Evolutionary conservation across 1,140 invertebrate genomes (phyloP).

Genomic region (Zaprionus camerounensis): DNA sequence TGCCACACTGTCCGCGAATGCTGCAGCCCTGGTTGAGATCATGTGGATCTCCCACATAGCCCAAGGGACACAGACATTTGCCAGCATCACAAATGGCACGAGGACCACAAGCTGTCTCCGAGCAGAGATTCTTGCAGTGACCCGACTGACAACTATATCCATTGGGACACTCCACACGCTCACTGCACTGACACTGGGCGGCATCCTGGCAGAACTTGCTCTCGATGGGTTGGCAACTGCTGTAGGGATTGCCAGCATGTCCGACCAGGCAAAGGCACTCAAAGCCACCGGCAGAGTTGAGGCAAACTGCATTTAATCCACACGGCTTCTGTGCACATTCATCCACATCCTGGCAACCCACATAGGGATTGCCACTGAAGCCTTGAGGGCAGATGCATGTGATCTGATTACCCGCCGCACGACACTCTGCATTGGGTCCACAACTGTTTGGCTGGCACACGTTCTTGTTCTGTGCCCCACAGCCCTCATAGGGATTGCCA

Average conservation of each 20-base stretch:
- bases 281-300: conserved; percentile 94
- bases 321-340: conserved; percentile 93
- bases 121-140: conserved; percentile 90
- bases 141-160: conserved; percentile 90
- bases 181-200: conserved; percentile 88
- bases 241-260: conserved; percentile 93
- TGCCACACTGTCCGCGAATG: conserved; percentile 89
- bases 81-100: conserved; percentile 92
- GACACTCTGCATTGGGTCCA: conserved; percentile 91
- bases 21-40: conserved; percentile 89
- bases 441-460: conserved; percentile 91
- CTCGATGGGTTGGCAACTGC: conserved; percentile 89
- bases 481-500: conserved; percentile 95
- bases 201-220: conserved; percentile 89
- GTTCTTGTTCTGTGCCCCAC: conserved; percentile 88
- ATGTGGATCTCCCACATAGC: conserved; percentile 91
- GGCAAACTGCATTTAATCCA: conserved; percentile 93
- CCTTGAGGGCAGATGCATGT: conserved; percentile 93
- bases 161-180: conserved; percentile 89
- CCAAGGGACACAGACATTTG: conserved; percentile 91
- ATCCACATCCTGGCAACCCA: conserved; percentile 93
- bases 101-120: conserved; percentile 90
- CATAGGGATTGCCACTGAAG: conserved; percentile 93
- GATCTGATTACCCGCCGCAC: conserved; percentile 89
- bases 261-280: conserved; percentile 93